phyloP scores from a whole-genome alignment of 2,888 invertebrate species.

The Drosophila fungiperda region DNA sequence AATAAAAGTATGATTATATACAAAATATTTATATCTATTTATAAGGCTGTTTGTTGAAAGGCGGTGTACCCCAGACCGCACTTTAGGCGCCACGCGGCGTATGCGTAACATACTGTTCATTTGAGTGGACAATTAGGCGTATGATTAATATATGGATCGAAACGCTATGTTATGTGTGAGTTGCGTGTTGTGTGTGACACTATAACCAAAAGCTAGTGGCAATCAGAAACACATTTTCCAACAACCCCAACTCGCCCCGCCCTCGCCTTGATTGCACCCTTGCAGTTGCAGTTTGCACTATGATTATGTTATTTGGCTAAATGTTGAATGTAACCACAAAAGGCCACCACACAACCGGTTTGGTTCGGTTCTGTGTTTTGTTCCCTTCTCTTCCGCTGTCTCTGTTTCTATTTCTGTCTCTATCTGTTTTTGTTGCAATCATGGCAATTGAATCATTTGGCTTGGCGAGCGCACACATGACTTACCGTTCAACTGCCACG shows the following conservation, averaged over 20 bases:
- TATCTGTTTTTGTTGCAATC: constrained; percentile 28
- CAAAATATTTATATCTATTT: neutral
- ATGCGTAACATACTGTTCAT: constrained; percentile 24
- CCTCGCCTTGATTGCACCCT: neutral
- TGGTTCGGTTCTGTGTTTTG: neutral
- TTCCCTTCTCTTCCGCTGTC: neutral
- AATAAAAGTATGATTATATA: neutral
- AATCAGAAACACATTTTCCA: constrained; percentile 50
- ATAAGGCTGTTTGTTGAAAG: no score
- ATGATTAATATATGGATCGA: constrained; percentile 54
- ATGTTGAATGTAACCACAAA: constrained; percentile 31
- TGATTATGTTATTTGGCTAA: constrained; percentile 34
- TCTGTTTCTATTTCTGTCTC: neutral
- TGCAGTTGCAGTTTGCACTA: constrained; percentile 11
- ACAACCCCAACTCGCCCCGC: neutral
- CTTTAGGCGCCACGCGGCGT: constrained; percentile 23
- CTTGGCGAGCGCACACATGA: constrained; percentile 30
- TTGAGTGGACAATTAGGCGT: constrained; percentile 44
- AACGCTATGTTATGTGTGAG: constrained; percentile 5
- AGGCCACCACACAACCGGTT: constrained; percentile 36
- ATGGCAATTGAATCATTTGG: constrained; percentile 47
- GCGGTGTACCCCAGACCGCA: neutral
- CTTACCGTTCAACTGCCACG: constrained; percentile 19
- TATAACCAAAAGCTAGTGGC: constrained; percentile 16
- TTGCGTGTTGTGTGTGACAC: neutral